phyloP scores from a whole-genome alignment of 2,888 invertebrate genomes.

The Galeruca laticollis region DNA sequence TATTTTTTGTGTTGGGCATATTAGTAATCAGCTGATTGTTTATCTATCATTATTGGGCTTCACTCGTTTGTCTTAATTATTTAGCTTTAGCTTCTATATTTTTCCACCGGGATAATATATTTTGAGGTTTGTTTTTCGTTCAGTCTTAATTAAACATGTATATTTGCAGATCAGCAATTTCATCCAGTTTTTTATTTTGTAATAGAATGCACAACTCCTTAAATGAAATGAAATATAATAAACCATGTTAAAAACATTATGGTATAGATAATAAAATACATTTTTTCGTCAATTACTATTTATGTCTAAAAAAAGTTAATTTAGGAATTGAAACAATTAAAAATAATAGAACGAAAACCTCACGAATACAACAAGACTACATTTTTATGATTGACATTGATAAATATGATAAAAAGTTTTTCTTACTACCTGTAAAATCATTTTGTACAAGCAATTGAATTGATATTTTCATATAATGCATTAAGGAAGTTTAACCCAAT shows the following conservation, averaged over 20 bases:
- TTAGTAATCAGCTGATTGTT: slow-evolving; percentile 32
- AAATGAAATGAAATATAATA: neutral
- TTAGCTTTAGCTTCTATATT: neutral
- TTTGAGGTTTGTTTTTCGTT: neutral
- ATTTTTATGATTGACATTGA: too few species aligned
- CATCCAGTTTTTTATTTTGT: neutral
- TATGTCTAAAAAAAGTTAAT: too few species aligned
- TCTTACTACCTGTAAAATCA: too few species aligned
- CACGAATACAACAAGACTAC: too few species aligned
- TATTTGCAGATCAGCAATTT: neutral
- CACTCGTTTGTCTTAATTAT: slow-evolving; percentile 23
- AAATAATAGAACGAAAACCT: too few species aligned
- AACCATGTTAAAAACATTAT: neutral
- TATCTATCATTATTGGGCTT: slow-evolving; percentile 28
- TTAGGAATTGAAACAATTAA: too few species aligned
- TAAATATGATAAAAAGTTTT: too few species aligned
- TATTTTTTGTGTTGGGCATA: slow-evolving; percentile 20
- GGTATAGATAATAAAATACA: too few species aligned
- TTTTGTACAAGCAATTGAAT: too few species aligned
- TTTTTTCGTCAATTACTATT: too few species aligned
- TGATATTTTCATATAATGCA: too few species aligned
- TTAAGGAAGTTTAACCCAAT: too few species aligned
- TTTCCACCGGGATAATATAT: neutral
- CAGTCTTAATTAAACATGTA: neutral
- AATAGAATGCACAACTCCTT: neutral